These are phyloP conservation scores for Drosophila pegasa DNA, from an alignment of 2,888 invertebrate genomes.

Conservation along the genomic window DNA sequence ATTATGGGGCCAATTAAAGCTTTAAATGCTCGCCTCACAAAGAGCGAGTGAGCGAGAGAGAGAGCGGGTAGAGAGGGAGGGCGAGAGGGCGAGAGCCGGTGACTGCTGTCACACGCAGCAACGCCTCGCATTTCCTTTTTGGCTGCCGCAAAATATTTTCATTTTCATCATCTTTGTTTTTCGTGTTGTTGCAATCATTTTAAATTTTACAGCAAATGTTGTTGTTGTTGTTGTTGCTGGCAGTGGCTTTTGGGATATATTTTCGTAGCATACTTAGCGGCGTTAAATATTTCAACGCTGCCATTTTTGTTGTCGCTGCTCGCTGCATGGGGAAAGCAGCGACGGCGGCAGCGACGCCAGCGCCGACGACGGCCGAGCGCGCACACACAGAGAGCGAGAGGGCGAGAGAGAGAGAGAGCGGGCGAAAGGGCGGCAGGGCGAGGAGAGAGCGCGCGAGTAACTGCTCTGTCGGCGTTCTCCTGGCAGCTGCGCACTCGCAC, in stretches of 20 bases:
- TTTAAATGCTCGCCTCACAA: constrained; percentile 41
- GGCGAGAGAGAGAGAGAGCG: constrained; percentile 8
- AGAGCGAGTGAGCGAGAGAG: background rate
- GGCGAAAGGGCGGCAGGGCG: constrained; percentile 5
- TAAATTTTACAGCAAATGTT: constrained; percentile 47
- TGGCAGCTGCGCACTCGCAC: constrained; percentile 63
- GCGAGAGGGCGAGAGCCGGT: background rate
- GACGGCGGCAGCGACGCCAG: constrained; percentile 17
- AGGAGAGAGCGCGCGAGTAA: constrained; percentile 20
- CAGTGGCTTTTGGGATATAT: constrained; percentile 49
- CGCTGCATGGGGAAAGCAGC: constrained; percentile 27
- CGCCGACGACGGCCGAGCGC: constrained; percentile 6
- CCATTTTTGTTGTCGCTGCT: constrained; percentile 61
- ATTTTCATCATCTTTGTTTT: constrained; percentile 58
- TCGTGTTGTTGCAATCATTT: constrained; percentile 46
- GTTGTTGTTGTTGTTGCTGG: constrained; percentile 13
- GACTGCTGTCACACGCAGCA: constrained; percentile 71
- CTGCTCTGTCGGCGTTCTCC: constrained; percentile 22
- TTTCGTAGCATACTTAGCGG: constrained; percentile 78
- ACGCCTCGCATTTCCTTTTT: constrained; percentile 57
- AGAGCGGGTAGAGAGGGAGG: background rate
- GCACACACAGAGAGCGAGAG: background rate
- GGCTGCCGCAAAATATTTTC: constrained; percentile 46
- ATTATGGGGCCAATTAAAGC: constrained; percentile 59
- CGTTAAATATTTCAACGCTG: constrained; percentile 81